Conservation (phyloP, 2,888 invertebrate genomes). For the Acanthococcus lagerstroemiae region DNA sequence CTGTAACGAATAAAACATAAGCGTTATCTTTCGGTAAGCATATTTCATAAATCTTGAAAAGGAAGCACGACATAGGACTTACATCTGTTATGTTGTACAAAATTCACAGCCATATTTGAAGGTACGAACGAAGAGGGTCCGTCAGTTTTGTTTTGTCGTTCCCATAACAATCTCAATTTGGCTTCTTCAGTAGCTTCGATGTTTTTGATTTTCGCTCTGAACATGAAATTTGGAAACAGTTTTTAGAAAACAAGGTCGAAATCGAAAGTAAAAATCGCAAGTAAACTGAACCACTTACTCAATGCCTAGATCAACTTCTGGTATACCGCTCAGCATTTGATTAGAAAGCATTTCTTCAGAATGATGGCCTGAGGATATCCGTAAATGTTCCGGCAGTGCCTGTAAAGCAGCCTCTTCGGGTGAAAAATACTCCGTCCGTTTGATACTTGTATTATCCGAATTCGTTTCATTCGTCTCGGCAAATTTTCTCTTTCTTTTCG, state of each 20-base stretch:
- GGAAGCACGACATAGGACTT: constrained; percentile 44
- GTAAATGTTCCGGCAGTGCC: constrained; percentile 78
- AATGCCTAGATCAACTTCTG: constrained; percentile 98
- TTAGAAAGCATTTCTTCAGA: constrained; percentile 99
- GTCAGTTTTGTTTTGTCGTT: constrained; percentile 82
- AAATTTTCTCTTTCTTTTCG: constrained; percentile 64
- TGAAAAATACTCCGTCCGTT: constrained; percentile 54
- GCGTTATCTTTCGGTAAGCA: neutral
- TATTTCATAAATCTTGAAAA: neutral
- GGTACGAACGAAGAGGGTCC: constrained; percentile 92
- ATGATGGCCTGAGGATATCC: constrained; percentile 73
- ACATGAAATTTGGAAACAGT: constrained; percentile 32
- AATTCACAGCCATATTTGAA: constrained; percentile 96
- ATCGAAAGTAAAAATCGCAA: neutral
- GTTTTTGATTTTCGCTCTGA: constrained; percentile 87
- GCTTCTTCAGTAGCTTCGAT: constrained; percentile 99
- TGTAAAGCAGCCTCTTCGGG: constrained; percentile 84
- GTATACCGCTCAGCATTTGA: constrained; percentile 99
- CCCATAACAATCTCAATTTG: constrained; percentile 81
- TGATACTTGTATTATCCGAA: constrained; percentile 40
- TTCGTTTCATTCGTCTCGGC: constrained; percentile 42
- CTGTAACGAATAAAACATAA: constrained; percentile 44
- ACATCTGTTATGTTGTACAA: constrained; percentile 94
- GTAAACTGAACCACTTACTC: constrained; percentile 51
- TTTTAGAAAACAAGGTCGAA: neutral